These are phyloP conservation scores for Pomatorhinus ruficollis DNA, from an alignment of 2,113 vertebrate species.

Conservation along the genomic window DNA sequence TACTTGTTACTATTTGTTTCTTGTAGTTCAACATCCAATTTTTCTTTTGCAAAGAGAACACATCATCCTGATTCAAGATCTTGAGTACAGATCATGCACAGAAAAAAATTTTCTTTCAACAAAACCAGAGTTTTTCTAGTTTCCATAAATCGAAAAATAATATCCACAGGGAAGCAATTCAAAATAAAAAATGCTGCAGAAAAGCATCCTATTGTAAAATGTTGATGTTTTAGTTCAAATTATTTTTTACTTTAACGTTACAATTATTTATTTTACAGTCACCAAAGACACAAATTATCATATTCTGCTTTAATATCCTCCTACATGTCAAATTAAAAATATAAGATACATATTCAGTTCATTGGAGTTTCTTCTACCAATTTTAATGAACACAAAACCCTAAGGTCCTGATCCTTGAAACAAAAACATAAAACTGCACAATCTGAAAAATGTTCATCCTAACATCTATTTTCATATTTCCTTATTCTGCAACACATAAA, in stretches of 20 bases:
- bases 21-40: neutral
- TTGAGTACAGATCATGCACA: neutral
- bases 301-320: neutral
- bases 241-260: neutral
- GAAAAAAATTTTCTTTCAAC: neutral
- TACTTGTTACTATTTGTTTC: neutral
- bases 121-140: neutral
- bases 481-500: neutral
- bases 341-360: neutral
- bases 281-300: neutral
- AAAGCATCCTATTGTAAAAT: neutral
- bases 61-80: neutral
- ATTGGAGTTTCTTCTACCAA: neutral
- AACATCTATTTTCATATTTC: neutral
- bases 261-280: neutral
- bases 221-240: neutral
- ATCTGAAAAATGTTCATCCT: neutral
- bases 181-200: neutral
- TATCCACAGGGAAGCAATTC: neutral
- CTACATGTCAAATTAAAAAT: neutral
- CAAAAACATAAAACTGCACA: neutral
- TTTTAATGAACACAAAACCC: neutral
- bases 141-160: neutral
- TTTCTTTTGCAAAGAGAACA: neutral
- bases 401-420: neutral